Conservation (phyloP, 2,113 vertebrate genomes). For the Martes martes region DNA sequence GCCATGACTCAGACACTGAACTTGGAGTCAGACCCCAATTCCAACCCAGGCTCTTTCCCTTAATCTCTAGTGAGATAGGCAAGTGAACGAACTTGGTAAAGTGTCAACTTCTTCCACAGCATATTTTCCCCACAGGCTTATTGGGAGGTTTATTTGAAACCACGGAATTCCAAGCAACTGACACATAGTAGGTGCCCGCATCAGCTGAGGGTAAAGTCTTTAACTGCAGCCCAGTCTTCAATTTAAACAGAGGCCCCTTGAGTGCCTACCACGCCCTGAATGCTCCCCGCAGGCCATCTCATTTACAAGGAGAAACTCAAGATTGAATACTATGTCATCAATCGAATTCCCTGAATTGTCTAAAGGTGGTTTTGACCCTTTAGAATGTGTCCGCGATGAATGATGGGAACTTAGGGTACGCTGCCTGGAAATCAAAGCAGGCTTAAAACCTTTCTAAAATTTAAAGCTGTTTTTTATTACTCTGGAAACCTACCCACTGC, state of each 20-base stretch:
- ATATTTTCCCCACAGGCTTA: neutral
- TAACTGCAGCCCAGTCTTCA: neutral
- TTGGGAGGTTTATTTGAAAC: neutral
- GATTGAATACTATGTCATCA: neutral
- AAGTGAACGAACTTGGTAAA: neutral
- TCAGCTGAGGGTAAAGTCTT: neutral
- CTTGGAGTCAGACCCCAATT: neutral
- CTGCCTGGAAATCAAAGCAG: slow-evolving; percentile 14
- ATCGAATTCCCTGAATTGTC: neutral
- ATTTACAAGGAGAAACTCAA: neutral
- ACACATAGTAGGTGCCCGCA: neutral
- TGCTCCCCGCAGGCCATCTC: neutral
- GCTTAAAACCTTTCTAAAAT: slow-evolving; percentile 24
- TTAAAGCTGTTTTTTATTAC: slow-evolving; percentile 30
- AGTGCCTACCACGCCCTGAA: neutral
- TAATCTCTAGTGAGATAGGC: neutral
- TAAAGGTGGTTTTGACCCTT: neutral
- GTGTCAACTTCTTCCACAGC: neutral
- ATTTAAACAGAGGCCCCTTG: neutral
- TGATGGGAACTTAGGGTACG: neutral
- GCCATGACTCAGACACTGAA: neutral
- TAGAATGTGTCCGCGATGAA: neutral
- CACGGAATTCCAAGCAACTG: neutral
- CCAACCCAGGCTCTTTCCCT: neutral
- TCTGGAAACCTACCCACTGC: slow-evolving; percentile 27